Percentiles rank a stretch among this genome's conserved stretches.
Conservation (phyloP, 2,113 vertebrate species). For the Hippocampus mohnikei region DNA sequence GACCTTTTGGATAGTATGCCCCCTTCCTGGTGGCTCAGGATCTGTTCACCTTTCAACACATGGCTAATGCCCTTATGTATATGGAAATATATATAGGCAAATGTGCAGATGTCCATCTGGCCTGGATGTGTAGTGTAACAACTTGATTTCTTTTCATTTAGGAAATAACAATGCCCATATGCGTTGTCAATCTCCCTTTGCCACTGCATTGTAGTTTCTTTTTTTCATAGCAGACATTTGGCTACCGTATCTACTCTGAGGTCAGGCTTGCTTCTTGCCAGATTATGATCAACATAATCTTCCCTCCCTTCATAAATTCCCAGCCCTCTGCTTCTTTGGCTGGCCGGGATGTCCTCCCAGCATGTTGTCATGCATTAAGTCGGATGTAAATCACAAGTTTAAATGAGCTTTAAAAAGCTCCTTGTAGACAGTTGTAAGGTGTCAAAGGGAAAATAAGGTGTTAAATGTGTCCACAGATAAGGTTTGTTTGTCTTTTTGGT, state of each 20-base stretch:
- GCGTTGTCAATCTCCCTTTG: background rate
- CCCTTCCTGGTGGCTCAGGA: background rate
- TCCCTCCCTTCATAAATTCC: constrained; percentile 21
- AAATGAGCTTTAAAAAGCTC: constrained; percentile 11
- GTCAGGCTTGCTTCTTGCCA: constrained; percentile 44
- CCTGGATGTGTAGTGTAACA: constrained; percentile 14
- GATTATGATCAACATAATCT: constrained; percentile 23
- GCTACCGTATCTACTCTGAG: constrained; percentile 43
- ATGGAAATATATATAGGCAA: background rate
- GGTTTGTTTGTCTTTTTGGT: constrained; percentile 20
- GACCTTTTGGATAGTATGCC: background rate
- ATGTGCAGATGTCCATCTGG: background rate
- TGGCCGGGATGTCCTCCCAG: constrained; percentile 2
- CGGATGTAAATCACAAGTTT: constrained; percentile 18
- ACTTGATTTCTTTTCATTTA: background rate
- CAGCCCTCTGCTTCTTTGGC: constrained; percentile 27
- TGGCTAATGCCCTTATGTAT: background rate
- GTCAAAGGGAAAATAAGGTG: constrained; percentile 20
- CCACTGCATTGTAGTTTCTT: constrained; percentile 41
- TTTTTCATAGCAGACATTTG: constrained; percentile 54
- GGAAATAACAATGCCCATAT: too few species aligned
- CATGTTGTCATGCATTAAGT: constrained; percentile 24
- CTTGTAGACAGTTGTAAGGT: constrained; percentile 12
- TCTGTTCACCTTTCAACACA: background rate
- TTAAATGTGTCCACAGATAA: constrained; percentile 2